A percentile compares a stretch with the other conserved stretches of the same genome.
Conservation (phyloP, 2,113 vertebrate genomes). For the Phaethornis superciliosus region DNA sequence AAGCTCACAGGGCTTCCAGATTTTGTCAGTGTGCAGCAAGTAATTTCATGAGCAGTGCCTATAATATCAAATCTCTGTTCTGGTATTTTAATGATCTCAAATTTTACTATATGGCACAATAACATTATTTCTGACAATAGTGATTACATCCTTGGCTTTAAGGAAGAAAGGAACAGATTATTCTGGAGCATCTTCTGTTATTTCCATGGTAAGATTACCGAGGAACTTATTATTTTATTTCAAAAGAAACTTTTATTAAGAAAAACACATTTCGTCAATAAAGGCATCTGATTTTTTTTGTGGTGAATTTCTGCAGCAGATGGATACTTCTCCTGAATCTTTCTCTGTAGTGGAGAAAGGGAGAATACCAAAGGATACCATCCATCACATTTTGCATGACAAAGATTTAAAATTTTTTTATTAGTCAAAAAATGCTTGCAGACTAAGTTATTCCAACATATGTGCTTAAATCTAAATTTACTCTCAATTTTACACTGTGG, state of each 20-base stretch:
- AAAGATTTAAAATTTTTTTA: not conserved
- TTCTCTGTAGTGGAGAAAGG: not conserved
- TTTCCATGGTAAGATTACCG: not conserved
- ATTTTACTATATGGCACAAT: not conserved
- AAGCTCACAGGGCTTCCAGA: constrained; percentile 4
- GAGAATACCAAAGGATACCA: not conserved
- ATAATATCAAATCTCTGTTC: constrained; percentile 18
- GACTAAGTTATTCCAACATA: not conserved
- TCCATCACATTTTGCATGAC: not conserved
- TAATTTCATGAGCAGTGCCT: constrained; percentile 37
- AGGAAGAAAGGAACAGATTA: not conserved
- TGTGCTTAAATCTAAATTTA: not conserved
- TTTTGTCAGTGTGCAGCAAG: constrained; percentile 6
- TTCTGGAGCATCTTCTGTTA: not conserved
- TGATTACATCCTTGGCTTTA: not conserved
- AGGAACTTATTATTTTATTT: not conserved
- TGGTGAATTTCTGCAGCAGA: not conserved
- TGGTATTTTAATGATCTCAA: constrained; percentile 34
- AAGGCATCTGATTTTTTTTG: not conserved
- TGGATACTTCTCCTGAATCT: not conserved
- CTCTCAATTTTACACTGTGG: not conserved
- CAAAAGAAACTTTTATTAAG: not conserved
- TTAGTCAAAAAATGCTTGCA: not conserved
- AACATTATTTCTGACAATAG: constrained; percentile 10
- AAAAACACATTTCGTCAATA: not conserved